These are phyloP conservation scores for Tanytarsus gracilentus DNA, from an alignment of 2,888 invertebrate species.

Conservation along the genomic window DNA sequence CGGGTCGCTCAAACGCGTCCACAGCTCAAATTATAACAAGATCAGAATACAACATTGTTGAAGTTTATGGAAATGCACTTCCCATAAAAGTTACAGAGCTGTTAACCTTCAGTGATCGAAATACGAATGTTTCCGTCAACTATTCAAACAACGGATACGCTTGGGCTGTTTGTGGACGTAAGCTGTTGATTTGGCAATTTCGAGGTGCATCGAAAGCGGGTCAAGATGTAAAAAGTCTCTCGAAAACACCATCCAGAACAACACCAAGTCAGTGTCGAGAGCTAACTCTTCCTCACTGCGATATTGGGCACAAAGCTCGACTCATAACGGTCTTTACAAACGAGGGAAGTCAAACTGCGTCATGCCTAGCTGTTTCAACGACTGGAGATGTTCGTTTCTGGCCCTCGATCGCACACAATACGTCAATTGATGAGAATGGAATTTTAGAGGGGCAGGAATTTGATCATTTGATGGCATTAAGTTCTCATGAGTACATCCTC, in stretches of 20 bases:
- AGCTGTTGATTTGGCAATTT: conserved; percentile 78
- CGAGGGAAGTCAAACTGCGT: conserved; percentile 56
- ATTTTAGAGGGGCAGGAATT: conserved; percentile 85
- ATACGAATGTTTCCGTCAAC: conserved; percentile 44
- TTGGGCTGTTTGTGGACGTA: conserved; percentile 71
- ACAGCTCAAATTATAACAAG: conserved; percentile 63
- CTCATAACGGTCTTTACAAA: conserved; percentile 63
- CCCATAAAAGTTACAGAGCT: conserved; percentile 86
- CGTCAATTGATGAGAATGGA: conserved; percentile 72
- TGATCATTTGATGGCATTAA: conserved; percentile 58
- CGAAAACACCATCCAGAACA: conserved; percentile 44
- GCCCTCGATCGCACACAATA: conserved; percentile 82
- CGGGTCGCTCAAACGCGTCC: conserved; percentile 55
- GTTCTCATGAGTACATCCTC: conserved; percentile 67
- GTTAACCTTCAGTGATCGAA: conserved; percentile 64
- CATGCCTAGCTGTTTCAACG: conserved; percentile 86
- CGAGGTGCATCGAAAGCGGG: conserved; percentile 42
- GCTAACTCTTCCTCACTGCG: conserved; percentile 80
- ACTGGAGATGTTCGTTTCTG: conserved; percentile 88
- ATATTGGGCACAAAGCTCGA: conserved; percentile 81
- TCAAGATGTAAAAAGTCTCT: conserved; percentile 33
- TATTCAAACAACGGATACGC: conserved; percentile 48
- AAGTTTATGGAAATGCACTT: conserved; percentile 70
- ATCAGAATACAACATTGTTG: conserved; percentile 62
- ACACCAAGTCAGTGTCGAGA: conserved; percentile 64